Percentiles rank a stretch among this genome's conserved stretches.
phyloP scores from a whole-genome alignment of 2,888 invertebrate genomes.

The Loripinus fragilis region DNA sequence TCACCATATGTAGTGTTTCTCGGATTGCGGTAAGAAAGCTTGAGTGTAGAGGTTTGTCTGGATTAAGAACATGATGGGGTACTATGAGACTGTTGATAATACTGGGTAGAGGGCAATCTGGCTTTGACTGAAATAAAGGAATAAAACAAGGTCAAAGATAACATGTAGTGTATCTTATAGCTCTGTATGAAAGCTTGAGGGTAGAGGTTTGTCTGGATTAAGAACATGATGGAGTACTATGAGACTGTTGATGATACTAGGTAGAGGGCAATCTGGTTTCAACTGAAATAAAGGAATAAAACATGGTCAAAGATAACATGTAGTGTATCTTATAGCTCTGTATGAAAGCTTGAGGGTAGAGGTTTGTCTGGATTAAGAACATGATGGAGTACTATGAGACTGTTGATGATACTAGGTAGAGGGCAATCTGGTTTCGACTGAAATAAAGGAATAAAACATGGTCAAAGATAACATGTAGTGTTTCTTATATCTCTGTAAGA shows the following conservation, averaged over 20 bases:
- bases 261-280: conserved; percentile 72
- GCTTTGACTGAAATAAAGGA: conserved; percentile 64
- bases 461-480: no score
- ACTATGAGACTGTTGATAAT: conserved; percentile 73
- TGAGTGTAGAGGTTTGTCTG: conserved; percentile 71
- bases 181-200: conserved; percentile 64
- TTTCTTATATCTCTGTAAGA: no score
- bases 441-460: no score
- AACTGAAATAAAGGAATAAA: conserved; percentile 58
- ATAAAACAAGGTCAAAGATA: no score
- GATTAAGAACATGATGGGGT: conserved; percentile 70
- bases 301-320: no score
- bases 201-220: conserved; percentile 71
- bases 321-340: no score
- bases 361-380: no score
- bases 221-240: conserved; percentile 72
- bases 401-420: no score
- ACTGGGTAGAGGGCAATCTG: conserved; percentile 72
- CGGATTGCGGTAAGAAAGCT: conserved; percentile 65
- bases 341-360: no score
- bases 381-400: no score
- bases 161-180: conserved; percentile 69
- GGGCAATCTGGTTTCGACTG: no score
- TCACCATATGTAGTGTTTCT: conserved; percentile 72
- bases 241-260: conserved; percentile 71